These are phyloP conservation scores for Folsomia manolachei DNA, from an alignment of 2,888 invertebrate genomes.

Conservation along the genomic window DNA sequence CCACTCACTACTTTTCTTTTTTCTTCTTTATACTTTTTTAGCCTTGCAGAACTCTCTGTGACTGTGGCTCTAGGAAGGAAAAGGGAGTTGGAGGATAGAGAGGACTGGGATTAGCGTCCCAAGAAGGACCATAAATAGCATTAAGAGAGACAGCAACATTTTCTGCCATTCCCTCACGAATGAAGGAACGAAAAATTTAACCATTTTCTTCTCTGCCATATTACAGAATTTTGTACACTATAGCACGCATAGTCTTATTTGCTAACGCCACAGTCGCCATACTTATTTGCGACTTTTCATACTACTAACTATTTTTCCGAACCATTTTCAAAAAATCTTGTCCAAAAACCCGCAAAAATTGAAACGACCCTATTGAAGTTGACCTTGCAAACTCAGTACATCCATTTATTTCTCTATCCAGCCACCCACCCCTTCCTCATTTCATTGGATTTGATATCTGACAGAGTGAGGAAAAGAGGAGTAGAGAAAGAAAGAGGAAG, in stretches of 20 bases:
- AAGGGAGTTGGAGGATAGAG: neutral
- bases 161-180: neutral
- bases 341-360: neutral
- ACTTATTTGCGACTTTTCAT: no score
- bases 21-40: conserved; percentile 1
- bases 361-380: no score
- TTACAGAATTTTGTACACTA: no score
- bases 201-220: neutral
- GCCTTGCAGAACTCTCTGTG: neutral
- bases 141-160: neutral
- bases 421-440: neutral
- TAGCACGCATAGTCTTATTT: no score
- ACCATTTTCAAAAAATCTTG: neutral
- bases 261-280: no score
- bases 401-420: neutral
- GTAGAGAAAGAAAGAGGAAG: neutral
- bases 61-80: no score
- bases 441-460: neutral
- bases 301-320: no score
- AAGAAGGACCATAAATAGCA: neutral
- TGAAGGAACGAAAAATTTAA: neutral
- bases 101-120: neutral
- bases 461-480: neutral
- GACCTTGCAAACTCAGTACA: neutral
- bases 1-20: conserved; percentile 9